Percentiles rank a stretch among this genome's conserved stretches.
Conservation (phyloP, 2,113 vertebrate species). For the Gymnocephalus cernua region DNA sequence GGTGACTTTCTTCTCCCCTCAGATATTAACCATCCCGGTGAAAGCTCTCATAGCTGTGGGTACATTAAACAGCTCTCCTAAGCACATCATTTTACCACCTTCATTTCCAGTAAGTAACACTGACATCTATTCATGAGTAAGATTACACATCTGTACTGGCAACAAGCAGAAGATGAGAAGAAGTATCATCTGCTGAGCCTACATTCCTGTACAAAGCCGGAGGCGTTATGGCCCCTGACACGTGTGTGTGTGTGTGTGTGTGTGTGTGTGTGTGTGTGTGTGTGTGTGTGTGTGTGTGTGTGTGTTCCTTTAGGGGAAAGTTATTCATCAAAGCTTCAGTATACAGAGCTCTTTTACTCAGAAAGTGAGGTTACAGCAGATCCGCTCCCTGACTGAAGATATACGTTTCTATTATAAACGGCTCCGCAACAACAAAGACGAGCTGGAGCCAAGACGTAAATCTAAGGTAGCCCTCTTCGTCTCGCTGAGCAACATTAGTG, state of each 20-base stretch:
- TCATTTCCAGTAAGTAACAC: constrained; percentile 92
- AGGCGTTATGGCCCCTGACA: background rate
- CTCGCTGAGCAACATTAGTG: background rate
- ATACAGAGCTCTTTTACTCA: constrained; percentile 97
- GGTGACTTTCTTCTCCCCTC: background rate
- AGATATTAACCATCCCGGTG: constrained; percentile 95
- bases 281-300: background rate
- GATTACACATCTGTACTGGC: background rate
- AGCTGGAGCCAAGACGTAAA: constrained; percentile 94
- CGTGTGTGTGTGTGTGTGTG: background rate
- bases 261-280: no score
- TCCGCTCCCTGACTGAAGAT: constrained; percentile 94
- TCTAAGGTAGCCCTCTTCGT: constrained; percentile 88
- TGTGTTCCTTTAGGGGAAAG: constrained; percentile 88
- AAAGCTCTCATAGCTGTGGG: constrained; percentile 95
- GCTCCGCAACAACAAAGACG: constrained; percentile 93
- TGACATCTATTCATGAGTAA: background rate
- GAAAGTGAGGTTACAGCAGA: constrained; percentile 94
- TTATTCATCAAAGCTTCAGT: constrained; percentile 95
- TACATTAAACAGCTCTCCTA: constrained; percentile 89
- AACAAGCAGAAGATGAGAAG: background rate
- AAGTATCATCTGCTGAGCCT: background rate
- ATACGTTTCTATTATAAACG: constrained; percentile 95
- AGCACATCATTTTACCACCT: constrained; percentile 89
- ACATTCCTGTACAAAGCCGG: background rate